These are phyloP conservation scores for Aphelenchoides bicaudatus DNA, from an alignment of 2,888 invertebrate genomes.

Conservation along the genomic window DNA sequence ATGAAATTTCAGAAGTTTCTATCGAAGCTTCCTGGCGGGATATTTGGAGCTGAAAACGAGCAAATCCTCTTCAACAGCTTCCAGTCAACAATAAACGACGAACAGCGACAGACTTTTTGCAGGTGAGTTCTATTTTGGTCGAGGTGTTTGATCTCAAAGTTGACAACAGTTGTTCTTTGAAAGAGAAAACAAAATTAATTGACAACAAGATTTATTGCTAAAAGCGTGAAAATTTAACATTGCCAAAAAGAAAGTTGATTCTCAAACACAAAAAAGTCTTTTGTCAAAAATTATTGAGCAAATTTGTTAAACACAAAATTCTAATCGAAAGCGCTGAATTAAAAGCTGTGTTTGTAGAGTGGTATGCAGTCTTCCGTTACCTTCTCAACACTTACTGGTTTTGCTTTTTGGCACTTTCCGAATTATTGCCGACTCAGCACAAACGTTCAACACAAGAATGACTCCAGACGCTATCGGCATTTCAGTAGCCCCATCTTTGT, in stretches of 20 bases:
- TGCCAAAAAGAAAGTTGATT: too few relatives aligned
- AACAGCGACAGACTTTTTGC: slow-evolving; percentile 86
- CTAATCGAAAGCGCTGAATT: background rate
- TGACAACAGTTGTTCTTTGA: background rate
- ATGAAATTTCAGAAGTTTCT: slow-evolving; percentile 73
- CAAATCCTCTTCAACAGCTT: slow-evolving; percentile 82
- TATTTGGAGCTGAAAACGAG: slow-evolving; percentile 88
- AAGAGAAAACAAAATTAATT: background rate
- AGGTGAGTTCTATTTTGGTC: slow-evolving; percentile 72
- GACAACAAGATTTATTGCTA: too few relatives aligned
- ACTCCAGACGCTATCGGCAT: slow-evolving; percentile 90
- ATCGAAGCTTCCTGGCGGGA: slow-evolving; percentile 89
- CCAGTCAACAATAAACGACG: slow-evolving; percentile 70
- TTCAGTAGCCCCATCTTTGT: slow-evolving; percentile 90
- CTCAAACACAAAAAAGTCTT: background rate
- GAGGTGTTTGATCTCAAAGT: too few relatives aligned
- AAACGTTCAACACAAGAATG: slow-evolving; percentile 85
- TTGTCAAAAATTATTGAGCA: too few relatives aligned
- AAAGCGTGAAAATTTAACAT: too few relatives aligned
- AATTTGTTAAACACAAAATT: too few relatives aligned
- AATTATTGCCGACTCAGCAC: slow-evolving; percentile 85
- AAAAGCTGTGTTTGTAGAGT: slow-evolving; percentile 69
- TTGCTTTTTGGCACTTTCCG: slow-evolving; percentile 93
- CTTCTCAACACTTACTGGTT: slow-evolving; percentile 87
- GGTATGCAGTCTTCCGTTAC: slow-evolving; percentile 76